Percentiles rank a stretch among this genome's conserved stretches.
These are phyloP conservation scores for Leucopsar rothschildi DNA, from an alignment of 2,113 vertebrate genomes.

Conservation along the genomic window DNA sequence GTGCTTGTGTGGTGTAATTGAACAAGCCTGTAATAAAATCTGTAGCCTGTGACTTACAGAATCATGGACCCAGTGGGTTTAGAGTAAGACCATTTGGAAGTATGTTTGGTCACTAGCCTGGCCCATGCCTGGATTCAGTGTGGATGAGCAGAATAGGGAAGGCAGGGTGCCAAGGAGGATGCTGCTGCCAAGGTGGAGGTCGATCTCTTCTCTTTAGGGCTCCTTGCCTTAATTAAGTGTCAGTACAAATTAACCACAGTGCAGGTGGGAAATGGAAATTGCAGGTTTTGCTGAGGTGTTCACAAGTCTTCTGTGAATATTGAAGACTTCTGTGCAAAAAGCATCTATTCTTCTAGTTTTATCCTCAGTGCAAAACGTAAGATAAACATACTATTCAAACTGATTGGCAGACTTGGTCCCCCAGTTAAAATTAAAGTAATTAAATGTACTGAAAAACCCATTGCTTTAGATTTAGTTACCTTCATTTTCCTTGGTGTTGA, in stretches of 20 bases:
- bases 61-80: neutral
- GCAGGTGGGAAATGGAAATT: neutral
- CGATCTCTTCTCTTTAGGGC: neutral
- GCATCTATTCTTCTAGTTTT: neutral
- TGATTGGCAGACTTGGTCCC: neutral
- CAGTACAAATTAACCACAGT: neutral
- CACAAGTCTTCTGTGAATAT: neutral
- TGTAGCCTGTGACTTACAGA: neutral
- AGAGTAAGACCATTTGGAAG: neutral
- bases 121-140: neutral
- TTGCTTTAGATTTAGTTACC: slow-evolving; percentile 10
- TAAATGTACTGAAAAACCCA: neutral
- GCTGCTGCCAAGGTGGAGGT: neutral
- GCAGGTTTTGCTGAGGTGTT: neutral
- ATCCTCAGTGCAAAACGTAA: neutral
- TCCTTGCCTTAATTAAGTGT: neutral
- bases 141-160: neutral
- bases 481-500: neutral
- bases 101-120: neutral
- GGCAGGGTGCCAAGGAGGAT: neutral
- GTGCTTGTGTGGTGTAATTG: neutral
- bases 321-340: neutral
- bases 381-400: neutral
- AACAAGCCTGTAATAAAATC: neutral
- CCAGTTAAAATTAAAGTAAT: slow-evolving; percentile 2